Evolutionary conservation across 2,113 vertebrate genomes (phyloP).

Genomic region (Ahaetulla prasina): DNA sequence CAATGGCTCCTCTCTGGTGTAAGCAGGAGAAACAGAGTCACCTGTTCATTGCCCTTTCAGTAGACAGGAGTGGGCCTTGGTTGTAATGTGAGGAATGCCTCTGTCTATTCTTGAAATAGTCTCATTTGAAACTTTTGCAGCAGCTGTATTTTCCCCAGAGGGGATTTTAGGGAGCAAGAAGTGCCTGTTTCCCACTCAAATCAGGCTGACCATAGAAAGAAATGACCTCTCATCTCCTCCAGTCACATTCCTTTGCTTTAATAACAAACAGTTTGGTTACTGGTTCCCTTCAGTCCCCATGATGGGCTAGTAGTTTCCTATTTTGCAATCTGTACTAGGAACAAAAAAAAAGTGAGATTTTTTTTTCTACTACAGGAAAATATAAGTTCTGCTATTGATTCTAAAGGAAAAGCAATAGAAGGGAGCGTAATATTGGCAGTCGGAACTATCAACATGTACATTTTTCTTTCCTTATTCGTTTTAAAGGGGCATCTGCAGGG

Average conservation of each 20-base stretch:
- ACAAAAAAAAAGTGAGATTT: neutral
- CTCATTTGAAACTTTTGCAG: conserved; percentile 14
- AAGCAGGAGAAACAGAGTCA: neutral
- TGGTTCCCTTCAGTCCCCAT: conserved; percentile 40
- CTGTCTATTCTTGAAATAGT: neutral
- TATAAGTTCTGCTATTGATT: neutral
- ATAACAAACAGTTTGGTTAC: conserved; percentile 70
- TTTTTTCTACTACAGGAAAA: neutral
- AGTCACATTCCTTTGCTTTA: conserved; percentile 72
- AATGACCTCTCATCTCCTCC: conserved; percentile 61
- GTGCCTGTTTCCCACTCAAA: conserved; percentile 33
- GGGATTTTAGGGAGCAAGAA: neutral
- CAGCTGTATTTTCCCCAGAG: conserved; percentile 6
- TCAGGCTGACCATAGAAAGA: conserved; percentile 28
- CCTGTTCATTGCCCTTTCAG: neutral
- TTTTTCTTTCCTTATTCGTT: neutral
- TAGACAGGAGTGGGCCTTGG: neutral
- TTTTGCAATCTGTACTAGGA: conserved; percentile 50
- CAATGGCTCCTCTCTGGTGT: neutral
- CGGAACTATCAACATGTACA: neutral
- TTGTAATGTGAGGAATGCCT: accelerated
- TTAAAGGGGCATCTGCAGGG: neutral
- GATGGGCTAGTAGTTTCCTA: conserved; percentile 52
- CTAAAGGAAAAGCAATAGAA: neutral
- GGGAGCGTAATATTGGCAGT: neutral